These are phyloP conservation scores for Drosophila lacertosa DNA, from an alignment of 1,140 invertebrate genomes.

Conservation along the genomic window DNA sequence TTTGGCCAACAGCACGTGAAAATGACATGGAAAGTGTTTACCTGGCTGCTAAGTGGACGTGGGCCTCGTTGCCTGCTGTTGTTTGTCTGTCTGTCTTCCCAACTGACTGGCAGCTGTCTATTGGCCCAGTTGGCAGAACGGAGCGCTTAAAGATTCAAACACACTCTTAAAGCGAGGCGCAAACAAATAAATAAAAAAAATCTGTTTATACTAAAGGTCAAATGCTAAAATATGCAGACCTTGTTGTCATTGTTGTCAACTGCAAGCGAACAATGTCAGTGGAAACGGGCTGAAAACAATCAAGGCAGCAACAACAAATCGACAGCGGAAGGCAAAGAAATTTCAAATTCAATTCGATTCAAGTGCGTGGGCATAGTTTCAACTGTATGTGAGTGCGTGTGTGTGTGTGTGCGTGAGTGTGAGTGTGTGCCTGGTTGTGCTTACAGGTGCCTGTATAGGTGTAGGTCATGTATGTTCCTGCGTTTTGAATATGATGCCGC, in stretches of 20 bases:
- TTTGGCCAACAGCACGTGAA: slow-evolving; percentile 29
- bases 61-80: background rate
- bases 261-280: slow-evolving; percentile 68
- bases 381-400: too few species aligned
- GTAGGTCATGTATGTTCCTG: slow-evolving; percentile 69
- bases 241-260: slow-evolving; percentile 59
- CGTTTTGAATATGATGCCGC: slow-evolving; percentile 75
- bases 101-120: slow-evolving; percentile 28
- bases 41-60: slow-evolving; percentile 38
- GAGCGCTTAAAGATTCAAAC: slow-evolving; percentile 20
- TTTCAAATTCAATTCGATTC: slow-evolving; percentile 70
- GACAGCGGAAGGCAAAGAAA: slow-evolving; percentile 29
- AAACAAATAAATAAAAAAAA: slow-evolving; percentile 25
- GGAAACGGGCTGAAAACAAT: slow-evolving; percentile 10
- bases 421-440: slow-evolving; percentile 1
- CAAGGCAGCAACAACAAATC: slow-evolving; percentile 47
- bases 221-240: slow-evolving; percentile 62
- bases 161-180: slow-evolving; percentile 36
- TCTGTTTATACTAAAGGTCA: slow-evolving; percentile 53
- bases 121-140: background rate
- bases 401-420: slow-evolving; percentile 1
- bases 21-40: slow-evolving; percentile 51
- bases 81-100: background rate
- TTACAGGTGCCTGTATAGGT: slow-evolving; percentile 32
- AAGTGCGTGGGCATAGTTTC: slow-evolving; percentile 55